Percentiles rank a stretch among this genome's conserved stretches.
phyloP scores from a whole-genome alignment of 2,797 vertebrate genomes.

The Sparus aurata region DNA sequence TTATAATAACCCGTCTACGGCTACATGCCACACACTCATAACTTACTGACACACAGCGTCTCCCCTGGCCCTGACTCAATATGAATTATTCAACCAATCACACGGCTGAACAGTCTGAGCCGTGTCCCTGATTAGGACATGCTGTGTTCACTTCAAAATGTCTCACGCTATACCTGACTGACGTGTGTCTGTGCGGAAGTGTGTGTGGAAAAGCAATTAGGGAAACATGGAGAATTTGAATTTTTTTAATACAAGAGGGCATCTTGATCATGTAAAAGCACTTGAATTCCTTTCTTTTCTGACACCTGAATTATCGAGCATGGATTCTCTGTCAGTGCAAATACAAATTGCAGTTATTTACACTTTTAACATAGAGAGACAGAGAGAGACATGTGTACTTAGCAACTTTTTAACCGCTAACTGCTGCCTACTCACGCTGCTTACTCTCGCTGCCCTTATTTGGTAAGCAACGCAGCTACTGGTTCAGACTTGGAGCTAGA shows the following conservation, averaged over 20 bases:
- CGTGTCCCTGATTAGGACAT: constrained; percentile 73
- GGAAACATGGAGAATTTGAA: constrained; percentile 10
- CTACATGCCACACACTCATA: constrained; percentile 33
- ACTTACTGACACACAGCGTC: constrained; percentile 47
- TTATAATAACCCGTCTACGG: constrained; percentile 66
- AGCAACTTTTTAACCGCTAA: too few species aligned
- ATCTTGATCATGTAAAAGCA: not conserved
- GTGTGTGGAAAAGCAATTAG: constrained; percentile 38
- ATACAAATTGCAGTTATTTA: not conserved
- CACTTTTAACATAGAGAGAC: not conserved
- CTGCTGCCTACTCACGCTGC: too few species aligned
- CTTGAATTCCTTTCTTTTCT: not conserved
- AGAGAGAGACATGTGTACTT: too few species aligned
- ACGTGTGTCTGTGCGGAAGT: constrained; percentile 42
- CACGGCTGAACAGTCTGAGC: constrained; percentile 75
- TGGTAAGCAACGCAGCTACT: too few species aligned
- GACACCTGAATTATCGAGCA: not conserved
- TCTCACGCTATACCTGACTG: constrained; percentile 73
- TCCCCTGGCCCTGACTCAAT: constrained; percentile 48
- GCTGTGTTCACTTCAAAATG: constrained; percentile 70
- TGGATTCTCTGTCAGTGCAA: not conserved
- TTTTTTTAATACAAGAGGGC: constrained; percentile 16
- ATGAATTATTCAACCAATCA: constrained; percentile 86
- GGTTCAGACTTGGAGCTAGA: too few species aligned
- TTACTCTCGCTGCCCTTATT: too few species aligned